Evolutionary conservation across 35 echinoderm and acorn worm species (phyloP), one percentile per base, ranked within the genome.

Genomic region (Nesometra sesokonis): DNA sequence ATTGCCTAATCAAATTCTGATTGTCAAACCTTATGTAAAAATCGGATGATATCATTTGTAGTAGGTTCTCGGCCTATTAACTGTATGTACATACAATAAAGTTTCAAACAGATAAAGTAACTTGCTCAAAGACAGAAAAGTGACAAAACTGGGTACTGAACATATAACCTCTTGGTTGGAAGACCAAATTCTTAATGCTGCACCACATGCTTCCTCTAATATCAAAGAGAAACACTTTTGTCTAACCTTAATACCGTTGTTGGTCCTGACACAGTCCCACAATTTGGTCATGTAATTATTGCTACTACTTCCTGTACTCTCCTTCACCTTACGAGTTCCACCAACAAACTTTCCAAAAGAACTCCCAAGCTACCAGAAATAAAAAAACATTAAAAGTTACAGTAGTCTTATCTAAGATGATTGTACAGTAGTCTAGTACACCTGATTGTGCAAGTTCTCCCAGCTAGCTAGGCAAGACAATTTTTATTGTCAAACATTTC

Each of bases 211-310:
- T 15, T 13, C 11, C 31, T 33, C 13, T 13, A 33, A 13, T 29
- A 80, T 31, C 11, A 11, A 11, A 27, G 23, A 13, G 13, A 76
- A 31, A 32, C 33, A 29, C n/a, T n/a, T 35, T 19, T 32, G 13
- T 81, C 82, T 85, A 82, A 99, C 95, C 88, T 92, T 99, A 77
- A 99, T 99, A 29, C 95, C 95, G 78, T 99, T 99, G 82, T 97
- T 93, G 47, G 87, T 90, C 29, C 92, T 76, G 5, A 99, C 92
- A 82, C 89, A 91, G 76, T 99, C 95, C 95, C 92, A 99, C 29
- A 99, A 89, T 77, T 94, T 93, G 86, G 89, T 88, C n/a, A 91
- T 89, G 57, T 88, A 79, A 36, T 99, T 93, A 81, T 57, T 81
- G 35, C 57, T 87, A 31, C 80, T 89, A 32, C 92, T 88, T 38